Conservation (phyloP, 1,140 invertebrate species). For the Melitaea cinxia region DNA sequence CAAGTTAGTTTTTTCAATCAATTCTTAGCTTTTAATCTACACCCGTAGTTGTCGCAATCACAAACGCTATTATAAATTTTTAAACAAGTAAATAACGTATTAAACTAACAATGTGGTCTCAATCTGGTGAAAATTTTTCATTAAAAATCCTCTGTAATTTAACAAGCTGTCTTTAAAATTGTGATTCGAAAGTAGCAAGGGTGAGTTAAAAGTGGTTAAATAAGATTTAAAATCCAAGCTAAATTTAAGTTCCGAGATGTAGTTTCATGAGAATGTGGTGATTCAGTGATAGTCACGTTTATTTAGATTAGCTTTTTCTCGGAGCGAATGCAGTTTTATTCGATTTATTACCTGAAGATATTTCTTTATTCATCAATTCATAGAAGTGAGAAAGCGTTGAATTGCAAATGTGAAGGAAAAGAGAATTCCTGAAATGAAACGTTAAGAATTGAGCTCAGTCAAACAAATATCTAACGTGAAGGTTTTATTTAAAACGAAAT, state of each 20-base stretch:
- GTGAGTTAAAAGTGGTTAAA: not conserved
- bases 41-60: too few relatives aligned
- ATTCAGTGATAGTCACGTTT: slow-evolving; percentile 34
- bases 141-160: not conserved
- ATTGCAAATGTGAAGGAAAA: slow-evolving; percentile 17
- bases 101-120: too few relatives aligned
- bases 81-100: too few relatives aligned
- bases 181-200: not conserved
- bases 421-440: slow-evolving; percentile 19
- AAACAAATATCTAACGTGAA: not conserved
- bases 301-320: slow-evolving; percentile 31
- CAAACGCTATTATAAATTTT: too few relatives aligned
- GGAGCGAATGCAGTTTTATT: slow-evolving; percentile 29
- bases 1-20: too few relatives aligned
- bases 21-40: too few relatives aligned
- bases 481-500: not conserved
- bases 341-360: slow-evolving; percentile 33
- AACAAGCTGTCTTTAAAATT: not conserved
- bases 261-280: slow-evolving; percentile 23
- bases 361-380: slow-evolving; percentile 30
- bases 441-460: slow-evolving; percentile 14
- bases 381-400: slow-evolving; percentile 28
- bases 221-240: slow-evolving; percentile 15
- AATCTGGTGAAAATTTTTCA: too few relatives aligned
- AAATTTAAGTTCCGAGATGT: slow-evolving; percentile 18